phyloP scores from a whole-genome alignment of 2,797 vertebrate species.

The Labeo calbasu region DNA sequence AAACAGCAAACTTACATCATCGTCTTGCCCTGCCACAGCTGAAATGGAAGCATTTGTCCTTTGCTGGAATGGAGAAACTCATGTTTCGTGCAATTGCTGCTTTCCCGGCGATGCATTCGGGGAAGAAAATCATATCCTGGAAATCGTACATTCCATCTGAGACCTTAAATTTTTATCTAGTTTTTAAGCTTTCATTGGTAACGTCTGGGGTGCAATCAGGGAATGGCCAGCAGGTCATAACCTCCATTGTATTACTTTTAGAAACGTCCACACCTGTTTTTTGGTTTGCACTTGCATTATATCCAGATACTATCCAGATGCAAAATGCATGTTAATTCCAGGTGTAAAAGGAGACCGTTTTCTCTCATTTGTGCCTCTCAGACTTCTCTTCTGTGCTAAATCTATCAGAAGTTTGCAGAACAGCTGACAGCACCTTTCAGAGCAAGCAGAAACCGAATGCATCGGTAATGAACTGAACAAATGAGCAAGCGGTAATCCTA shows the following conservation, averaged over 20 bases:
- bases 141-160: neutral
- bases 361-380: neutral
- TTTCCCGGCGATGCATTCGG: neutral
- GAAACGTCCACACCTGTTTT: too few species aligned
- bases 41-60: slow-evolving; percentile 49
- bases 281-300: neutral
- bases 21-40: slow-evolving; percentile 42
- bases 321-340: neutral
- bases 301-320: neutral
- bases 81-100: slow-evolving; percentile 46
- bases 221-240: neutral
- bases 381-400: neutral
- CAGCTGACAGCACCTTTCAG: slow-evolving; percentile 18
- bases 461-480: neutral
- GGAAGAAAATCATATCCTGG: slow-evolving; percentile 6
- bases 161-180: neutral
- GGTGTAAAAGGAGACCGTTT: neutral
- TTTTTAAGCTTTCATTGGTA: neutral
- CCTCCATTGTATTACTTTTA: neutral
- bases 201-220: neutral
- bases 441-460: neutral
- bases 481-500: slow-evolving; percentile 12
- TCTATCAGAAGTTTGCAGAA: neutral
- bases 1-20: slow-evolving; percentile 60
- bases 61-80: slow-evolving; percentile 41